A percentile compares a stretch with the other conserved stretches of the same genome.
phyloP scores from a whole-genome alignment of 2,888 invertebrate species.

The Lasius fuliginosus region DNA sequence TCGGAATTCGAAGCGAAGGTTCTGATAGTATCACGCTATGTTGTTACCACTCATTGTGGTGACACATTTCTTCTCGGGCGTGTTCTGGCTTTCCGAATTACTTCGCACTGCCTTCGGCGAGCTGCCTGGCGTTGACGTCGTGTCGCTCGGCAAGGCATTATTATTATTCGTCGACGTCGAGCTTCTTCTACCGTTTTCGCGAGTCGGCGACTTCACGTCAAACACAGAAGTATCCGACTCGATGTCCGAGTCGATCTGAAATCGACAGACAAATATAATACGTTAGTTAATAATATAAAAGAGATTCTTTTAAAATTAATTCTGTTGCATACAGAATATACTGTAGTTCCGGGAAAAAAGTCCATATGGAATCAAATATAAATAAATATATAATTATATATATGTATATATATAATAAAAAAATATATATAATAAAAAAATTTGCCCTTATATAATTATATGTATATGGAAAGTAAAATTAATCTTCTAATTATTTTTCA shows the following conservation, averaged over 20 bases:
- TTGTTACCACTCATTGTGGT: constrained; percentile 88
- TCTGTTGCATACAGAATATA: background rate
- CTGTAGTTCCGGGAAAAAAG: too few relatives aligned
- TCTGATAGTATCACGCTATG: constrained; percentile 87
- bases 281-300: background rate
- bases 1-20: constrained; percentile 83
- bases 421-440: too few relatives aligned
- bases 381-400: too few relatives aligned
- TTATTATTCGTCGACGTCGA: constrained; percentile 87
- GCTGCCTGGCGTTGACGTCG: constrained; percentile 84
- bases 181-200: constrained; percentile 86
- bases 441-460: too few relatives aligned
- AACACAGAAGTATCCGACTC: constrained; percentile 89
- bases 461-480: too few relatives aligned
- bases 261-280: background rate
- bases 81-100: constrained; percentile 88
- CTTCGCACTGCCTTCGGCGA: constrained; percentile 87
- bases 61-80: constrained; percentile 87
- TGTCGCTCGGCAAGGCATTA: constrained; percentile 85
- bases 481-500: too few relatives aligned
- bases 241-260: constrained; percentile 89
- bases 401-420: too few relatives aligned
- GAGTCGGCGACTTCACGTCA: constrained; percentile 87
- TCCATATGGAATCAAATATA: too few relatives aligned
- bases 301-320: background rate